These are phyloP conservation scores for Etheostoma cragini DNA, from an alignment of 2,113 vertebrate genomes.

Conservation along the genomic window DNA sequence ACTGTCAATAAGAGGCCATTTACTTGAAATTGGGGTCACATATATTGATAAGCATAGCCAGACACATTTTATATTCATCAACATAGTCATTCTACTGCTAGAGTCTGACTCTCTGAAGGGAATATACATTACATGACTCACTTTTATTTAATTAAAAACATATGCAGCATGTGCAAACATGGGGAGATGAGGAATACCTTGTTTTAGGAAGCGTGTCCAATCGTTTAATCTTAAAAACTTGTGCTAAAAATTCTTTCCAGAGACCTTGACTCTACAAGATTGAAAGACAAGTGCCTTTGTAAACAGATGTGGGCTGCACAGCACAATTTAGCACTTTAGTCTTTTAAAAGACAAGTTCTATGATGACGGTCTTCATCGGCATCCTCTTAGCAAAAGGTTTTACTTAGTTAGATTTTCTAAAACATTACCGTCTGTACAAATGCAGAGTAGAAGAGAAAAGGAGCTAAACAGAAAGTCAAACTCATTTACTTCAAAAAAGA, in stretches of 20 bases:
- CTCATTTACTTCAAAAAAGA: neutral
- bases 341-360: constrained; percentile 27
- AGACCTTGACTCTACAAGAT: constrained; percentile 29
- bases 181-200: neutral
- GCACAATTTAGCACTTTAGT: constrained; percentile 15
- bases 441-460: neutral
- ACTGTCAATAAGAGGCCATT: neutral
- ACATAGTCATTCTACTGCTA: neutral
- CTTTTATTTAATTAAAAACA: constrained; percentile 8
- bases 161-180: neutral
- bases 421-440: neutral
- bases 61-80: constrained; percentile 20
- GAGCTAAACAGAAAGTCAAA: neutral
- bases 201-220: neutral
- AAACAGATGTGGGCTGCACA: constrained; percentile 27
- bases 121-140: neutral
- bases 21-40: constrained; percentile 27
- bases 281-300: constrained; percentile 24
- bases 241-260: constrained; percentile 1
- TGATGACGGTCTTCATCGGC: neutral
- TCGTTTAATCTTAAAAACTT: neutral
- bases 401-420: constrained; percentile 12
- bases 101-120: constrained; percentile 7
- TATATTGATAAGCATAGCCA: constrained; percentile 24
- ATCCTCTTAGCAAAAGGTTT: constrained; percentile 17